Percentiles rank a stretch among this genome's conserved stretches.
Evolutionary conservation across 2,888 invertebrate genomes (phyloP).

Genomic region (Apotomis betuletana): DNA sequence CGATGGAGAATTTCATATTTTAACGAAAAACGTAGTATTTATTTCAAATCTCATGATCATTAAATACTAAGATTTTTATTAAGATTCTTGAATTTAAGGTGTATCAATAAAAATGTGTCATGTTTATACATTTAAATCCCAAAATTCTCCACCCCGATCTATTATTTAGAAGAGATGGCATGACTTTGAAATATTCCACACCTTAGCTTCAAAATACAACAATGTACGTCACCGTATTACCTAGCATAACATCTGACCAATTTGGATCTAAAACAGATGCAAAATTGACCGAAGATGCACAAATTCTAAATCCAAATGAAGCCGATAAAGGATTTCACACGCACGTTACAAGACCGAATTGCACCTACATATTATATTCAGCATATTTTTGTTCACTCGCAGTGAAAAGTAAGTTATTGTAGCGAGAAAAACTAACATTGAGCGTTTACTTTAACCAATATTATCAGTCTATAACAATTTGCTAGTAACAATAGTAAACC

Average conservation of each 20-base stretch:
- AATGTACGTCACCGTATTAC: not conserved
- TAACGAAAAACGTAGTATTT: not conserved
- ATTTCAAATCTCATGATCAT: not conserved
- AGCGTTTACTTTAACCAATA: no score
- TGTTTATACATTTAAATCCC: no score
- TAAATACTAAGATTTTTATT: not conserved
- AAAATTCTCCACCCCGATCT: not conserved
- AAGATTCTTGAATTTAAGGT: not conserved
- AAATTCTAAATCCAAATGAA: not conserved
- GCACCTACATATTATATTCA: not conserved
- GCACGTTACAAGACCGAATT: not conserved
- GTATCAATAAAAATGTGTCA: no score
- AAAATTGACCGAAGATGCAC: not conserved
- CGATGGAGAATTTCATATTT: not conserved
- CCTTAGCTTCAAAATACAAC: slow-evolving; percentile 16
- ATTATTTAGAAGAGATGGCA: slow-evolving; percentile 22
- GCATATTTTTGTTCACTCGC: no score
- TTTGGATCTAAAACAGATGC: slow-evolving; percentile 18
- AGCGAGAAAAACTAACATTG: no score
- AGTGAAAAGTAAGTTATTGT: not conserved
- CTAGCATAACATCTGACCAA: not conserved
- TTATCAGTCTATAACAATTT: no score
- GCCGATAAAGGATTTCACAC: not conserved
- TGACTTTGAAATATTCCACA: slow-evolving; percentile 19
- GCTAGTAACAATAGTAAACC: no score